These are phyloP conservation scores for Anticlea derivata DNA, from an alignment of 2,888 invertebrate species.

Conservation along the genomic window DNA sequence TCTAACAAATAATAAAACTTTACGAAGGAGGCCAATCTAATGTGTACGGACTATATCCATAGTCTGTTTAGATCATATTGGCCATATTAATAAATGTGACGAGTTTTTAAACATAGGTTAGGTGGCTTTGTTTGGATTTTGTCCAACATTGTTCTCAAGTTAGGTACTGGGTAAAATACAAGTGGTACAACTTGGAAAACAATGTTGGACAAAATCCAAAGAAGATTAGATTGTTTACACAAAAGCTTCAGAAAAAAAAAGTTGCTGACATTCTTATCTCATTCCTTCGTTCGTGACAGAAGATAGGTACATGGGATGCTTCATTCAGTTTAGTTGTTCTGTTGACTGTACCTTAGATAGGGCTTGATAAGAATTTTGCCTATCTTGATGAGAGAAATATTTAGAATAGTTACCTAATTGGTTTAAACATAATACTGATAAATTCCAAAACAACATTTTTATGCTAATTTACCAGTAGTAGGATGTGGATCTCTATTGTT, in stretches of 20 bases:
- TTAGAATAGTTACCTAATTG: not conserved
- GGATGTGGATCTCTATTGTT: constrained; percentile 14
- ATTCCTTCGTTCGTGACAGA: not conserved
- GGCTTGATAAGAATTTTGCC: not conserved
- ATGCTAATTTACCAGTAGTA: constrained; percentile 14
- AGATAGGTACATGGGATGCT: not conserved
- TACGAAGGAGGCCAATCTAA: constrained; percentile 8
- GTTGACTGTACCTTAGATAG: no score
- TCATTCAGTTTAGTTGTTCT: not conserved
- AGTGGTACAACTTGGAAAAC: no score
- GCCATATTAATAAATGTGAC: not conserved
- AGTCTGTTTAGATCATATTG: constrained; percentile 6
- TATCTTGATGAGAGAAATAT: not conserved
- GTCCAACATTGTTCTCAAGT: no score
- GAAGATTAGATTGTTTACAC: constrained; percentile 5
- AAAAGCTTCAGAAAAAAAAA: constrained; percentile 11
- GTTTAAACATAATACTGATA: not conserved
- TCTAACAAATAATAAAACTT: not conserved
- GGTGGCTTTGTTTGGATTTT: no score
- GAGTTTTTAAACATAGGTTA: not conserved
- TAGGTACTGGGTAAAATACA: no score
- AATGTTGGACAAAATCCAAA: constrained; percentile 8
- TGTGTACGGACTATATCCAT: constrained; percentile 2
- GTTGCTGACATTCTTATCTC: constrained; percentile 19
- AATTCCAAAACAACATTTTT: constrained; percentile 15